Evolutionary conservation across 2,888 invertebrate species (phyloP).

Genomic region (Synergus laeviventris): DNA sequence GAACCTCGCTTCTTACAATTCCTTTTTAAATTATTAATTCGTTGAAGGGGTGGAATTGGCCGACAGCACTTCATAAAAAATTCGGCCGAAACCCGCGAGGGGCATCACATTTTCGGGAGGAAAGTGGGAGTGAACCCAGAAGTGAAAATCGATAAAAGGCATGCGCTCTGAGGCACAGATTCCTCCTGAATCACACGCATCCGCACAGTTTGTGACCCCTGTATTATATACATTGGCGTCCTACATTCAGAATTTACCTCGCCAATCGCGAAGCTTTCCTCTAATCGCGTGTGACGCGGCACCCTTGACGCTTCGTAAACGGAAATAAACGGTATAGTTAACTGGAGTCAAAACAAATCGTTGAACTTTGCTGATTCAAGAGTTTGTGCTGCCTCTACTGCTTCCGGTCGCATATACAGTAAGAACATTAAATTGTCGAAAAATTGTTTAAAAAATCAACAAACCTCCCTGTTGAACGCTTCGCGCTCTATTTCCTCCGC

Average conservation of each 20-base stretch:
- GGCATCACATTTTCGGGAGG: conserved; percentile 2
- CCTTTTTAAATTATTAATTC: conserved; percentile 21
- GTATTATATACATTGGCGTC: conserved; percentile 6
- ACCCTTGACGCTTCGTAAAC: not conserved
- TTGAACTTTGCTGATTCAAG: not conserved
- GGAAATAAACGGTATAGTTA: conserved; percentile 1
- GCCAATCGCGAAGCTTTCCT: not conserved
- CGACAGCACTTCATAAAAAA: conserved; percentile 11
- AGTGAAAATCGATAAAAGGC: conserved; percentile 50
- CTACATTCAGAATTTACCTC: conserved; percentile 34
- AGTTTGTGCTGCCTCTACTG: not conserved
- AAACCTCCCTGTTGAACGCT: not conserved
- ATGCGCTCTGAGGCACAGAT: conserved; percentile 48
- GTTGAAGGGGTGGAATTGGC: conserved; percentile 5
- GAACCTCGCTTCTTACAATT: not conserved
- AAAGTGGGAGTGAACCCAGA: conserved; percentile 40
- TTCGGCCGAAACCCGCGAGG: not conserved
- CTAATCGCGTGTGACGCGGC: not conserved
- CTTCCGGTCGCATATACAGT: not conserved
- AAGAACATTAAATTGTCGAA: not conserved
- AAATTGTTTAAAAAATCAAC: not conserved
- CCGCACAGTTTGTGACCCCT: conserved; percentile 27
- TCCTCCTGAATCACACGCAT: conserved; percentile 35
- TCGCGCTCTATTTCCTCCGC: not conserved
- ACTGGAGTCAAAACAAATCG: not conserved